Conservation (phyloP, 2,113 vertebrate species). For the Turnix velox region DNA sequence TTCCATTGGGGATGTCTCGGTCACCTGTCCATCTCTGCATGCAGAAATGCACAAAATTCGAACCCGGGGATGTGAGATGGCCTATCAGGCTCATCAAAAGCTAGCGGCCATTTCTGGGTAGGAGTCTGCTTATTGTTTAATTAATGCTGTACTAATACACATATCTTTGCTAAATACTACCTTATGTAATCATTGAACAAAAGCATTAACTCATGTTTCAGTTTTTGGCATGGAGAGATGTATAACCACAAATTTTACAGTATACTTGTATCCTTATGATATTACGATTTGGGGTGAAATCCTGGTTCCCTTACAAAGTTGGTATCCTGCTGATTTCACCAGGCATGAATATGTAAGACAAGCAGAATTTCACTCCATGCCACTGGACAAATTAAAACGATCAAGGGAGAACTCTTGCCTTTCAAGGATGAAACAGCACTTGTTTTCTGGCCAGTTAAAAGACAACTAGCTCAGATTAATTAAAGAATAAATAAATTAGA, state of each 20-base stretch:
- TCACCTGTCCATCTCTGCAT: slow-evolving; percentile 85
- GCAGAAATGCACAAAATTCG: slow-evolving; percentile 90
- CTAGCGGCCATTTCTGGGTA: slow-evolving; percentile 95
- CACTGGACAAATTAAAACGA: background rate
- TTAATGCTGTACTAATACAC: background rate
- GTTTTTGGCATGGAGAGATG: background rate
- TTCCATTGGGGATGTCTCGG: slow-evolving; percentile 92
- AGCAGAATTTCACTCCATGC: background rate
- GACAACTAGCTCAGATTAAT: background rate
- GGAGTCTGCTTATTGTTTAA: slow-evolving; percentile 50
- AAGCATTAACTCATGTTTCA: background rate
- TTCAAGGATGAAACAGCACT: background rate
- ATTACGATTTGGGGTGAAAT: background rate
- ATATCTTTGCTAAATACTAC: background rate
- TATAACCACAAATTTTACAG: background rate
- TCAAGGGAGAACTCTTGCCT: background rate
- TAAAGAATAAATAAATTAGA: background rate
- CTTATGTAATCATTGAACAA: background rate
- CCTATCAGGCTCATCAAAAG: slow-evolving; percentile 89
- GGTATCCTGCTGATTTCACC: background rate
- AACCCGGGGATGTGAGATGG: slow-evolving; percentile 93
- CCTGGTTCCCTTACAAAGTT: background rate
- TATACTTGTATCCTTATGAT: background rate
- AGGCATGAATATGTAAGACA: background rate
- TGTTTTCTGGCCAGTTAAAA: background rate